Percentiles rank a stretch among this genome's conserved stretches.
These are phyloP conservation scores for Chrysolina americana DNA, from an alignment of 2,888 invertebrate genomes.

Conservation along the genomic window DNA sequence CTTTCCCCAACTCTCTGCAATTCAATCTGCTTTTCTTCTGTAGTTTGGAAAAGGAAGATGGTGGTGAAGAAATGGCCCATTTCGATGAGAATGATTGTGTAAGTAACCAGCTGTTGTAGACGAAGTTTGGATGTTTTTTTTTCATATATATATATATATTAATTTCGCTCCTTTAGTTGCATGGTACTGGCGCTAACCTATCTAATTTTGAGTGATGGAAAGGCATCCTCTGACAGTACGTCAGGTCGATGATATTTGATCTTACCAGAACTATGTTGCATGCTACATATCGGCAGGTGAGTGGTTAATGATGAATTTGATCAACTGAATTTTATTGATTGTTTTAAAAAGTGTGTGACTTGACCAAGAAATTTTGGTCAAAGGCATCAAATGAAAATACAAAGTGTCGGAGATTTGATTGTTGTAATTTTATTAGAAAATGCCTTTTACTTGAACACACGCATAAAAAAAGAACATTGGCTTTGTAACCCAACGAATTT, in stretches of 20 bases:
- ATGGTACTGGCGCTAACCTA: slow-evolving; percentile 35
- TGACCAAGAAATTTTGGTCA: too few species aligned
- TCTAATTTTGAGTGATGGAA: slow-evolving; percentile 21
- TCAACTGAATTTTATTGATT: neutral
- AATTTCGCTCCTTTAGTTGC: slow-evolving; percentile 42
- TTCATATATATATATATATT: too few species aligned
- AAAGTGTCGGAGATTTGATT: too few species aligned
- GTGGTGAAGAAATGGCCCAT: slow-evolving; percentile 69
- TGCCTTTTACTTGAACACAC: too few species aligned
- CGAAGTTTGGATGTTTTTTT: slow-evolving; percentile 9
- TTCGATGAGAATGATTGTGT: slow-evolving; percentile 68
- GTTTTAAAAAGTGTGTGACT: too few species aligned
- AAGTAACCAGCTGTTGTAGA: slow-evolving; percentile 56
- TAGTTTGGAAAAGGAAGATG: slow-evolving; percentile 69
- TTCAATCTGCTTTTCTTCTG: slow-evolving; percentile 40
- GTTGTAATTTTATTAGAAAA: too few species aligned
- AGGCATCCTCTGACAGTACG: neutral
- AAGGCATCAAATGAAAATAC: too few species aligned
- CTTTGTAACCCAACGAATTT: too few species aligned
- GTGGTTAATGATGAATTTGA: neutral
- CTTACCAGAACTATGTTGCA: neutral
- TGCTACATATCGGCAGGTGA: slow-evolving; percentile 16
- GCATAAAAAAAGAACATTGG: too few species aligned
- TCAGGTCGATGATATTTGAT: slow-evolving; percentile 4
- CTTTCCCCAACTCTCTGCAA: neutral